phyloP scores from a whole-genome alignment of 2,888 invertebrate genomes.

The Poecilus cupreus region DNA sequence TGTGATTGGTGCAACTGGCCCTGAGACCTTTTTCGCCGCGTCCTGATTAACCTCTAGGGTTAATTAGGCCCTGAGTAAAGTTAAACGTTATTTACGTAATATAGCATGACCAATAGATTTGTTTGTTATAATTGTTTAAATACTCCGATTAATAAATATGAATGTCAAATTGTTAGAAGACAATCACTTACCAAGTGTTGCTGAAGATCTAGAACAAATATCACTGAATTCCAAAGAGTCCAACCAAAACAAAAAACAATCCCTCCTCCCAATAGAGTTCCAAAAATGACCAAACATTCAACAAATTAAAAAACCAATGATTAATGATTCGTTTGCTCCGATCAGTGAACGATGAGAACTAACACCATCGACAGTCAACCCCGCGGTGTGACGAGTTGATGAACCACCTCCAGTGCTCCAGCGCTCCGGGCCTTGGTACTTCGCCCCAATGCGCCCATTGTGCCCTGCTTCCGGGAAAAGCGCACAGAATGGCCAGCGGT shows the following conservation, averaged over 20 bases:
- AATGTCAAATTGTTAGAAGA: not conserved
- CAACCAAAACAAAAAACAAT: not conserved
- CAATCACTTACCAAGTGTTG: conserved; percentile 36
- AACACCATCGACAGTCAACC: not conserved
- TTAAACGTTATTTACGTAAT: no score
- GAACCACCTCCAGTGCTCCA: conserved; percentile 7
- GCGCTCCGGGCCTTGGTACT: conserved; percentile 53
- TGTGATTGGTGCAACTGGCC: no score
- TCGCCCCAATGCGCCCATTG: conserved; percentile 56
- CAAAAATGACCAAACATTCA: not conserved
- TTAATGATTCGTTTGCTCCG: not conserved
- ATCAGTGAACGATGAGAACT: not conserved
- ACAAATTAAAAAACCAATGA: not conserved
- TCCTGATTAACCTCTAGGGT: no score
- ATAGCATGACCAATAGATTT: no score
- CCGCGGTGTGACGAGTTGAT: not conserved
- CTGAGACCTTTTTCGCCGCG: no score
- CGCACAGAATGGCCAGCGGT: conserved; percentile 18
- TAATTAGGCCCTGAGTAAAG: no score
- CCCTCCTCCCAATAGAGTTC: not conserved
- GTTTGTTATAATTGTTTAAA: no score
- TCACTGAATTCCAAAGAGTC: not conserved
- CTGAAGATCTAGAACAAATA: conserved; percentile 11
- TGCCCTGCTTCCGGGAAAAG: conserved; percentile 60
- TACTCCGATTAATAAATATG: no score